Percentiles rank a stretch among this genome's conserved stretches.
Conservation (phyloP, 2,113 vertebrate genomes). For the Pelobates fuscus region DNA sequence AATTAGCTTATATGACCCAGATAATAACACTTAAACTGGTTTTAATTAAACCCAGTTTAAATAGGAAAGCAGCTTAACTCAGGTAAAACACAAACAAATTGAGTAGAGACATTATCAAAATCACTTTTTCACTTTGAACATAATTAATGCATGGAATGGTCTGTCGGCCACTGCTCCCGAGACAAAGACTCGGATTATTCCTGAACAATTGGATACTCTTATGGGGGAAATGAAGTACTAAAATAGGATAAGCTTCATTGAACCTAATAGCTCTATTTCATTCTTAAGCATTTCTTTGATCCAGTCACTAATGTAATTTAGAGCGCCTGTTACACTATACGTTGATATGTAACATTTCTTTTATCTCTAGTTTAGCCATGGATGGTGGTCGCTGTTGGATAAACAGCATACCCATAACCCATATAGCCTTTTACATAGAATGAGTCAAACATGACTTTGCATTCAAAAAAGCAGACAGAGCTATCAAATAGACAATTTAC, state of each 20-base stretch:
- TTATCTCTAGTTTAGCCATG: conserved; percentile 24
- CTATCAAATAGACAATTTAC: too few relatives aligned
- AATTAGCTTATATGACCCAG: conserved; percentile 4
- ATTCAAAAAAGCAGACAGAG: too few relatives aligned
- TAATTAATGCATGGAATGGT: conserved; percentile 49
- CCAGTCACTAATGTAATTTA: conserved; percentile 26
- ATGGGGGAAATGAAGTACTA: conserved; percentile 45
- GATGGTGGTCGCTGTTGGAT: conserved; percentile 6
- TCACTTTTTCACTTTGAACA: conserved; percentile 49
- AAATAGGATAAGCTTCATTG: conserved; percentile 20
- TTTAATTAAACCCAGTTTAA: conserved; percentile 34
- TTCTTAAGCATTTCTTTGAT: conserved; percentile 45
- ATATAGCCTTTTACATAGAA: background rate
- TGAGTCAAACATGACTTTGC: background rate
- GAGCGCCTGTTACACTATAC: conserved; percentile 35
- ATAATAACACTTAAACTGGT: background rate
- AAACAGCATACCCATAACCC: conserved; percentile 12
- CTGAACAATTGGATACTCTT: conserved; percentile 46
- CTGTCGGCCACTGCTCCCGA: conserved; percentile 22
- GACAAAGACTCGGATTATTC: conserved; percentile 30
- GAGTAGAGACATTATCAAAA: conserved; percentile 40
- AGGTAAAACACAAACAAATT: conserved; percentile 47
- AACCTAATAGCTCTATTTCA: conserved; percentile 35
- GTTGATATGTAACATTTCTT: conserved; percentile 42
- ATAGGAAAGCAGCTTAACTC: conserved; percentile 20